phyloP scores from a whole-genome alignment of 2,888 invertebrate species.

The Amphipyra berbera region DNA sequence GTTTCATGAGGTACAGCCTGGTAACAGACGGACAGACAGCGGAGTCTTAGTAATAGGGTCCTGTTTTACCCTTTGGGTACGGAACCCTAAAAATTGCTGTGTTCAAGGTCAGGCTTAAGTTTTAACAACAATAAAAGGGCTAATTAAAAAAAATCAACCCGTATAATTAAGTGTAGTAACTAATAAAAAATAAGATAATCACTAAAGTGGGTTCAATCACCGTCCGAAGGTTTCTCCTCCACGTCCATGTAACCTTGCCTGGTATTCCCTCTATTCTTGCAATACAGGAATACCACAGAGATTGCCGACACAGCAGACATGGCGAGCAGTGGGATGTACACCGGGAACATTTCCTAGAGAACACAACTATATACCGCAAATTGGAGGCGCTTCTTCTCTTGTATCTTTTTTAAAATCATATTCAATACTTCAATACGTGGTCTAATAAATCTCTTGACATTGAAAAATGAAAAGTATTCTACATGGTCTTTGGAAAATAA shows the following conservation, averaged over 20 bases:
- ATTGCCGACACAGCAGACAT: slow-evolving; percentile 81
- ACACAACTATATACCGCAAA: slow-evolving; percentile 12
- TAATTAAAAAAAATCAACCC: slow-evolving; percentile 26
- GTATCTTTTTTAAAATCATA: slow-evolving; percentile 42
- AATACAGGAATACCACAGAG: slow-evolving; percentile 79
- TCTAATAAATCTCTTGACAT: slow-evolving; percentile 24
- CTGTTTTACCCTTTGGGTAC: no score
- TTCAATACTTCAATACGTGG: slow-evolving; percentile 24
- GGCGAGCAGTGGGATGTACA: slow-evolving; percentile 76
- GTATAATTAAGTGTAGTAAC: slow-evolving; percentile 47
- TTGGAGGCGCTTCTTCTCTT: slow-evolving; percentile 11
- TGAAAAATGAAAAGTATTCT: background rate
- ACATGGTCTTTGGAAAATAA: no score
- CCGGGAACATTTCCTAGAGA: slow-evolving; percentile 64
- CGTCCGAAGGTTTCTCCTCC: slow-evolving; percentile 74
- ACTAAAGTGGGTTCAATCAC: slow-evolving; percentile 53
- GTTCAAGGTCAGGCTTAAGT: background rate
- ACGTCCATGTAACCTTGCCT: slow-evolving; percentile 84
- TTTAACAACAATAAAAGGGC: slow-evolving; percentile 27
- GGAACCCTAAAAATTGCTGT: background rate
- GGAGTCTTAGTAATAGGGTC: no score
- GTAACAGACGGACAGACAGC: no score
- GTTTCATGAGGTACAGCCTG: no score
- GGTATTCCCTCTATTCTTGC: slow-evolving; percentile 72
- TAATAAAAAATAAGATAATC: slow-evolving; percentile 42